A percentile compares a stretch with the other conserved stretches of the same genome.
phyloP scores from a whole-genome alignment of 2,888 invertebrate genomes.

The Leucophenga maculata region DNA sequence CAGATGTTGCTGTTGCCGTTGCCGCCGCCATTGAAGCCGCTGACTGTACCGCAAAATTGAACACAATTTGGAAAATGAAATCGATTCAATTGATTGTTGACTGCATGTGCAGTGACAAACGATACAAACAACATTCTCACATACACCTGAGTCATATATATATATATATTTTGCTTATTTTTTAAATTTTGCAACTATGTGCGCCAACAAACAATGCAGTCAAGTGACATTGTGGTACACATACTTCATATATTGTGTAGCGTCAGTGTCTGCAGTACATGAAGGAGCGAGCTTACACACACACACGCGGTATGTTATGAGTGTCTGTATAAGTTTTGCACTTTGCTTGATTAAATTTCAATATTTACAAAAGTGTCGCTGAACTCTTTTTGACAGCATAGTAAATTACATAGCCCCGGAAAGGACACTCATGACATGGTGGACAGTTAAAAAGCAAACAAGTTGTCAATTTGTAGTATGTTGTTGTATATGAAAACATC shows the following conservation, averaged over 20 bases:
- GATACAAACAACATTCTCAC: constrained; percentile 16
- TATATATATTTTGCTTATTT: not conserved
- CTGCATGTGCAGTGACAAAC: constrained; percentile 55
- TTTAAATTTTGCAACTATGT: constrained; percentile 12
- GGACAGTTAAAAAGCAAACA: constrained; percentile 8
- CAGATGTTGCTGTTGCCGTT: constrained; percentile 49
- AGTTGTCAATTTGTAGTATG: constrained; percentile 9
- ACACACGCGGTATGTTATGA: not conserved
- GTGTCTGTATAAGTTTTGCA: constrained; percentile 52
- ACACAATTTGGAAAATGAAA: constrained; percentile 66
- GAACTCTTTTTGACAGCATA: constrained; percentile 66
- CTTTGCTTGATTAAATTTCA: constrained; percentile 67
- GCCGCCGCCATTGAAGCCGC: constrained; percentile 43
- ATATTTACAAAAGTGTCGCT: constrained; percentile 67
- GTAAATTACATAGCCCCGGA: constrained; percentile 62
- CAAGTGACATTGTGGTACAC: not conserved
- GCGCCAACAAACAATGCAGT: constrained; percentile 43
- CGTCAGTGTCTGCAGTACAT: constrained; percentile 16
- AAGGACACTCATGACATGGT: constrained; percentile 45
- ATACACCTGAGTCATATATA: constrained; percentile 22
- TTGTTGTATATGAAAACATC: not conserved
- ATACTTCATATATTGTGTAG: not conserved
- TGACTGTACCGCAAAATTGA: constrained; percentile 66
- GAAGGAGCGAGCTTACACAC: not conserved
- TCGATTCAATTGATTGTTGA: constrained; percentile 66